Evolutionary conservation across 2,888 invertebrate species (phyloP).

Genomic region (Idaea aversata): DNA sequence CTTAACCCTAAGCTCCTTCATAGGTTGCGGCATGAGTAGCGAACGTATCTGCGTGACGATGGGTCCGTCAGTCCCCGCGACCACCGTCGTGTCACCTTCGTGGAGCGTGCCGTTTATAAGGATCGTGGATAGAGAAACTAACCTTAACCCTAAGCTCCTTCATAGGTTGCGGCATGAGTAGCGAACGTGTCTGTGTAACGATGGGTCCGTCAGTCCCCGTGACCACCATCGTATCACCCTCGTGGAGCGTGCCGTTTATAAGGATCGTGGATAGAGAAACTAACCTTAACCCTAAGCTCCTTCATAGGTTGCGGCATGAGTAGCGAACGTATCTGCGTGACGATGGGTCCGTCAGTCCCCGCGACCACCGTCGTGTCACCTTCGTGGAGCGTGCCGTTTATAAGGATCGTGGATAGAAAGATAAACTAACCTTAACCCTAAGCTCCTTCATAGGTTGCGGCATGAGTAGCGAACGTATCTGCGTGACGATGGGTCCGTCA

Average conservation of each 20-base stretch:
- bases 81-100: slow-evolving; percentile 96
- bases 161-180: slow-evolving; percentile 99
- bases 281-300: slow-evolving; percentile 97
- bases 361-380: slow-evolving; percentile 97
- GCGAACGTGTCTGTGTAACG: slow-evolving; percentile 96
- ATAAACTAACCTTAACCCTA: slow-evolving; percentile 97
- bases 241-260: slow-evolving; percentile 95
- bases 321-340: slow-evolving; percentile 97
- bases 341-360: slow-evolving; percentile 98
- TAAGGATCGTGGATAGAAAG: slow-evolving; percentile 97
- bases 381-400: slow-evolving; percentile 96
- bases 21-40: slow-evolving; percentile 97
- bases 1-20: slow-evolving; percentile 98
- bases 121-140: too few species aligned
- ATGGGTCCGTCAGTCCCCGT: slow-evolving; percentile 99
- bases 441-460: slow-evolving; percentile 99
- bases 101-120: slow-evolving; percentile 96
- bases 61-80: slow-evolving; percentile 99
- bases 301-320: slow-evolving; percentile 99
- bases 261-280: too few species aligned
- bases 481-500: slow-evolving; percentile 98
- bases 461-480: slow-evolving; percentile 97
- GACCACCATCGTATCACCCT: slow-evolving; percentile 96
- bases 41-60: slow-evolving; percentile 98
- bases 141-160: slow-evolving; percentile 98